Percentiles rank a stretch among this genome's conserved stretches.
Conservation (phyloP, 37 sponge, comb jelly and placozoan species). For the Hormiphora californensis region DNA sequence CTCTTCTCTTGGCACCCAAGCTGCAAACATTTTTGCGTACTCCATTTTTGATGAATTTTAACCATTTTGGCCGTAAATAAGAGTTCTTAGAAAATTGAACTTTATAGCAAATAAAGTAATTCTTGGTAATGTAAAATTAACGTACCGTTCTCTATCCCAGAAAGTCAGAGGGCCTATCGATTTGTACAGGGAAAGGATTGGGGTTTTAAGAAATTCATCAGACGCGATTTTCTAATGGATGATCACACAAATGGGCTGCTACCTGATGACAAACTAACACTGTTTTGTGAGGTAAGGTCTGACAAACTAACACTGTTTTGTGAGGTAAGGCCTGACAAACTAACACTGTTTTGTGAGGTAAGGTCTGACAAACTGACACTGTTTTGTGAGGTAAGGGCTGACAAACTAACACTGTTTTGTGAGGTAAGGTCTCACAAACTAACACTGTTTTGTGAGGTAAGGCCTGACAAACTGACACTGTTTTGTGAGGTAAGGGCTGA, state of each 20-base stretch:
- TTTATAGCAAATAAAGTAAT: no score
- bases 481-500: no score
- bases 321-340: background rate
- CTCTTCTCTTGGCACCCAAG: background rate
- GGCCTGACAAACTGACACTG: no score
- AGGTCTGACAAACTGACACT: no score
- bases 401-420: no score
- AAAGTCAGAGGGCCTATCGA: conserved; percentile 93
- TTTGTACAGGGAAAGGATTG: conserved; percentile 99
- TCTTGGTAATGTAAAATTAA: no score
- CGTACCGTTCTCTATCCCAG: conserved; percentile 58
- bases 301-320: no score
- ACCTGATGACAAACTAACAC: conserved; percentile 91
- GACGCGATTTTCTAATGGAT: conserved; percentile 94
- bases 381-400: no score
- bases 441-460: no score
- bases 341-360: no score
- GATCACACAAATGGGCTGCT: conserved; percentile 84
- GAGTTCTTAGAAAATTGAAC: no score
- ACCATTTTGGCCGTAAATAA: background rate
- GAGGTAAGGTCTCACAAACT: no score
- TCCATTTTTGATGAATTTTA: background rate
- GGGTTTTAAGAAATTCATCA: conserved; percentile 99
- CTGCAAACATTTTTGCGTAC: background rate
- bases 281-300: conserved; percentile 88